Evolutionary conservation across 2,888 invertebrate genomes (phyloP), one percentile per base, ranked within the genome.

Genomic region (Druceiella hillmani): DNA sequence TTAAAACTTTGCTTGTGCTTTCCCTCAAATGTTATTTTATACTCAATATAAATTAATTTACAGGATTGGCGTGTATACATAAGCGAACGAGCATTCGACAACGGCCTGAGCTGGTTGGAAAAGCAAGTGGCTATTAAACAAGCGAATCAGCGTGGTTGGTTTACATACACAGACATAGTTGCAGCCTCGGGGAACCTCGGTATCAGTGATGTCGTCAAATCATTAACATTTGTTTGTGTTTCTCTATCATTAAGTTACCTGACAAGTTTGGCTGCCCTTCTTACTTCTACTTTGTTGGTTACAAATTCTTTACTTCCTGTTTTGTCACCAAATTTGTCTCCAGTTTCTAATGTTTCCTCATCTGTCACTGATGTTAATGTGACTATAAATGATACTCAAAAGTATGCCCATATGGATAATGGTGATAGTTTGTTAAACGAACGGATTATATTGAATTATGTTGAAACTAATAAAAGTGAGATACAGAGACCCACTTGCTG

Each of bases 21-120:
- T 22, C 3, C 22, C 3, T 16, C 14, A 13, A 32, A 6, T 25
- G 24, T 31, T 9, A 9, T 9, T 13, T 30, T 28, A 32, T 20
- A 13, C 13, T 13, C 33, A 32, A 17, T 10, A 29, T 16, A 34
- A 34, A 44, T 51, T 37, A 35, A 36, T 59, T 61, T 61, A 14
- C 55, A 87, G 90, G 79, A 91, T 53, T 94, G 94, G 94, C 79
- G 87, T 50, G 75, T 93, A 34, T 90, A 81, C 66, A 85, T 92
- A 37, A 79, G 76, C 51, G 78, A 83, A 46, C 67, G 79, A 50
- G 77, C 80, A 36, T 93, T 93, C 62, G 83, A 87, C 66, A 62
- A 74, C 28, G 81, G 85, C 45, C 62, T 92, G 36, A 57, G 65
- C 33, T 71, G 76, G 60, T 64, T 90, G 40, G 90, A 91, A 63